Conservation (phyloP, 1,140 invertebrate genomes). For the Zaprionus camerounensis region DNA sequence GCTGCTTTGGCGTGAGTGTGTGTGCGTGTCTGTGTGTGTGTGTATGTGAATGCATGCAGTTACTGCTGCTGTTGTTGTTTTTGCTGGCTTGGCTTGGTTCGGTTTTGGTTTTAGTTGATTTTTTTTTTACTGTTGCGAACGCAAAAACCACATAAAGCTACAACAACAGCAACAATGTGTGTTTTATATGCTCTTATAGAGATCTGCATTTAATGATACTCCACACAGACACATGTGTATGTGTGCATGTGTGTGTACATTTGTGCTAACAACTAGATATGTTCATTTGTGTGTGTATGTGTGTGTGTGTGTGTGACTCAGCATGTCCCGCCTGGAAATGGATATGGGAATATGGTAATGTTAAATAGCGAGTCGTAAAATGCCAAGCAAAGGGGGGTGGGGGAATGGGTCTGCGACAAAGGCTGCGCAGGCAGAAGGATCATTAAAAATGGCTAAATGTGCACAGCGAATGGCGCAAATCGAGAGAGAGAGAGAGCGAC, state of each 20-base stretch:
- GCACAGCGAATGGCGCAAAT: not conserved
- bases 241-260: conserved; percentile 9
- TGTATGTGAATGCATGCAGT: conserved; percentile 31
- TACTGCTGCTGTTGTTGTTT: conserved; percentile 23
- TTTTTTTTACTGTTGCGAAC: conserved; percentile 25
- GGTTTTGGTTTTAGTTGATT: conserved; percentile 42
- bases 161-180: conserved; percentile 18
- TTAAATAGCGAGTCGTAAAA: conserved; percentile 52
- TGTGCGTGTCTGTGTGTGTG: conserved; percentile 8
- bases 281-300: conserved; percentile 8
- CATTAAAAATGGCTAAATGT: conserved; percentile 39
- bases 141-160: conserved; percentile 35
- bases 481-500: conserved; percentile 2
- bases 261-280: conserved; percentile 35
- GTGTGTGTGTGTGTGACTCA: conserved; percentile 14
- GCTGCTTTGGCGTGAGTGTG: conserved; percentile 41
- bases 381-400: conserved; percentile 17
- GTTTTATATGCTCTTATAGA: conserved; percentile 69
- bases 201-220: conserved; percentile 81
- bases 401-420: conserved; percentile 13
- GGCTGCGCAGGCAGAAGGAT: conserved; percentile 30
- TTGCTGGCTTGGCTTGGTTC: conserved; percentile 40
- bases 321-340: conserved; percentile 25
- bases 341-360: conserved; percentile 57
- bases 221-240: conserved; percentile 40